Evolutionary conservation across 1,140 invertebrate genomes (phyloP).

Genomic region (Zeugodacus cucurbitae): DNA sequence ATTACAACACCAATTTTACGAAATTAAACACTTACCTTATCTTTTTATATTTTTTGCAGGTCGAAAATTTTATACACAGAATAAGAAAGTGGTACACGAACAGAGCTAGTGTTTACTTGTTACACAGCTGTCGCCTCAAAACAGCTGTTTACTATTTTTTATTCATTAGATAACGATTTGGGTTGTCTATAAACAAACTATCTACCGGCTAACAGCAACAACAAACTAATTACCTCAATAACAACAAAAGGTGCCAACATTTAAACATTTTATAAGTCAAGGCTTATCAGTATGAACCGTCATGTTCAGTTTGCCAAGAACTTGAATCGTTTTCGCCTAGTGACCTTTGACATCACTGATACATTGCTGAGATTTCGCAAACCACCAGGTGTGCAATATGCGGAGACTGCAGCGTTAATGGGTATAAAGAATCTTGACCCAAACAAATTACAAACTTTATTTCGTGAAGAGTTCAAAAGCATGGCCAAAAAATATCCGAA

Average conservation of each 20-base stretch:
- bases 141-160: background rate
- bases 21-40: too few species aligned
- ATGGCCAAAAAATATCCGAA: slow-evolving; percentile 54
- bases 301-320: slow-evolving; percentile 53
- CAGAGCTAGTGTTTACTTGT: too few species aligned
- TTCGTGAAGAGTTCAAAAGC: slow-evolving; percentile 53
- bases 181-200: background rate
- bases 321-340: slow-evolving; percentile 68
- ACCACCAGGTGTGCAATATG: slow-evolving; percentile 78
- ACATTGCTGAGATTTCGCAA: slow-evolving; percentile 79
- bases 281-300: background rate
- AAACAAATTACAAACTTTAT: slow-evolving; percentile 68
- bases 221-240: background rate
- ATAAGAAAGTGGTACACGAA: too few species aligned
- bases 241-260: background rate
- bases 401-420: slow-evolving; percentile 72
- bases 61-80: too few species aligned
- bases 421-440: slow-evolving; percentile 72
- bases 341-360: slow-evolving; percentile 91
- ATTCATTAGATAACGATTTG: background rate
- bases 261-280: background rate
- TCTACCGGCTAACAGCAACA: background rate
- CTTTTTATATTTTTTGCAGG: too few species aligned
- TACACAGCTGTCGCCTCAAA: background rate
- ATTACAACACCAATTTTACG: too few species aligned